Percentiles rank a stretch among this genome's conserved stretches.
Evolutionary conservation across 2,888 invertebrate species (phyloP).

Genomic region (Tryphoninae sp.): DNA sequence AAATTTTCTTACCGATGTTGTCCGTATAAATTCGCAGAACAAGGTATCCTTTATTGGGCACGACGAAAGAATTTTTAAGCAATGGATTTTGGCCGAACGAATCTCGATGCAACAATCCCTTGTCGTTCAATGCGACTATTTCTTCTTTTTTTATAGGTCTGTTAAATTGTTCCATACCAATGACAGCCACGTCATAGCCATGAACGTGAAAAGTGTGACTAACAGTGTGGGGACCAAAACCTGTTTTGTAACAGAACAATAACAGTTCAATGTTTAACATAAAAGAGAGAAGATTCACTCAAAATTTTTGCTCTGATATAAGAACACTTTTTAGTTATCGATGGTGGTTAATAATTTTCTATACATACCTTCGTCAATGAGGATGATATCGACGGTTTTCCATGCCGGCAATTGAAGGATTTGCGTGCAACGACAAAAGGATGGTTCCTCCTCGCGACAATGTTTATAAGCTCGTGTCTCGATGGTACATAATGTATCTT

Average conservation of each 20-base stretch:
- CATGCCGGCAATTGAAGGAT: constrained; percentile 82
- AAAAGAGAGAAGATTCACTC: no score
- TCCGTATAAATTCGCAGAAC: constrained; percentile 71
- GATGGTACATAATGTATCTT: constrained; percentile 71
- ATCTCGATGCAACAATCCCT: constrained; percentile 82
- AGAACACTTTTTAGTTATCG: not conserved
- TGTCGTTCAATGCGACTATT: constrained; percentile 78
- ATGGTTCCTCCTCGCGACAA: constrained; percentile 65
- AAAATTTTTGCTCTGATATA: not conserved
- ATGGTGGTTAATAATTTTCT: constrained; percentile 48
- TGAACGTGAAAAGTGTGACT: constrained; percentile 86
- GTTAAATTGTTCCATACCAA: constrained; percentile 71
- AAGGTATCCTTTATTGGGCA: constrained; percentile 85
- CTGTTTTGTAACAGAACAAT: constrained; percentile 73
- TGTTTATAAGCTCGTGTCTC: constrained; percentile 73
- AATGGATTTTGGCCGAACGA: constrained; percentile 64
- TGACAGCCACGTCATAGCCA: constrained; percentile 79
- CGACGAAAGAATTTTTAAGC: constrained; percentile 85
- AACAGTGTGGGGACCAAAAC: constrained; percentile 81
- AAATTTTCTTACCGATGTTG: constrained; percentile 68
- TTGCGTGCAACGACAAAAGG: constrained; percentile 84
- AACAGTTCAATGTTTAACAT: no score
- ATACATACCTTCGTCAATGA: constrained; percentile 85
- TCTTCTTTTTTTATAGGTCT: constrained; percentile 80
- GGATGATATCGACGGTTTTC: constrained; percentile 83